These are phyloP conservation scores for Caenorhabditis auriculariae DNA, from an alignment of 2,888 invertebrate genomes.

Conservation along the genomic window DNA sequence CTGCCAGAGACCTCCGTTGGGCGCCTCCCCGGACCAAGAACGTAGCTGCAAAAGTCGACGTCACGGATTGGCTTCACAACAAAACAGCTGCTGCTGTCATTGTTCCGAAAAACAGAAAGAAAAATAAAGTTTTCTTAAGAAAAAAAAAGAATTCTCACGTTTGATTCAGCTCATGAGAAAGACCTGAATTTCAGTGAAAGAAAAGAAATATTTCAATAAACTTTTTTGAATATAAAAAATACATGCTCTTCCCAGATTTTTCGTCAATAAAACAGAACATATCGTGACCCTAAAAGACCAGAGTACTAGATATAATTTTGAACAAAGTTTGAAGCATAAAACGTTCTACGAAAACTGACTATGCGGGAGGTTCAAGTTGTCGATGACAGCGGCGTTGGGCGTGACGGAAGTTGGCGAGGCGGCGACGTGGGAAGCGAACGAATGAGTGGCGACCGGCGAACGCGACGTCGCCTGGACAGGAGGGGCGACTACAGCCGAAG, in stretches of 20 bases:
- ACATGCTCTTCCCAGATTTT: too few species aligned
- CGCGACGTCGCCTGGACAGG: constrained; percentile 5
- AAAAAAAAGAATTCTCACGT: too few species aligned
- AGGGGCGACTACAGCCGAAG: constrained; percentile 2
- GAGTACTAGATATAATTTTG: too few species aligned
- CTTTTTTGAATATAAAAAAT: too few species aligned
- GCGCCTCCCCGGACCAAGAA: constrained; percentile 30
- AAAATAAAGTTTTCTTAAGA: neutral
- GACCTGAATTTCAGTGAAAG: neutral
- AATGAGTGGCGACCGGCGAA: constrained; percentile 2
- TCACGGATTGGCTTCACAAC: neutral
- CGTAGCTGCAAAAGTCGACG: constrained; percentile 14
- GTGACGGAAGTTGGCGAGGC: neutral
- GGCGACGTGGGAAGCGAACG: neutral
- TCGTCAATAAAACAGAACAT: too few species aligned
- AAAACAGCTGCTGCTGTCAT: neutral
- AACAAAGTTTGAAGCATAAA: too few species aligned
- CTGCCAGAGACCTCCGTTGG: constrained; percentile 21
- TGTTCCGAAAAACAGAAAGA: constrained; percentile 3
- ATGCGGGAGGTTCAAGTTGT: constrained; percentile 52
- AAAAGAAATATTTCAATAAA: too few species aligned
- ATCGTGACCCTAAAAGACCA: too few species aligned
- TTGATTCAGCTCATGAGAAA: constrained; percentile 39
- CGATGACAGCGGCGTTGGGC: constrained; percentile 32
- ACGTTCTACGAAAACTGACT: constrained; percentile 56